Base-by-base conservation (phyloP, 37 sponge, comb jelly and placozoan genomes). In the Ephydatia muelleri region DNA sequence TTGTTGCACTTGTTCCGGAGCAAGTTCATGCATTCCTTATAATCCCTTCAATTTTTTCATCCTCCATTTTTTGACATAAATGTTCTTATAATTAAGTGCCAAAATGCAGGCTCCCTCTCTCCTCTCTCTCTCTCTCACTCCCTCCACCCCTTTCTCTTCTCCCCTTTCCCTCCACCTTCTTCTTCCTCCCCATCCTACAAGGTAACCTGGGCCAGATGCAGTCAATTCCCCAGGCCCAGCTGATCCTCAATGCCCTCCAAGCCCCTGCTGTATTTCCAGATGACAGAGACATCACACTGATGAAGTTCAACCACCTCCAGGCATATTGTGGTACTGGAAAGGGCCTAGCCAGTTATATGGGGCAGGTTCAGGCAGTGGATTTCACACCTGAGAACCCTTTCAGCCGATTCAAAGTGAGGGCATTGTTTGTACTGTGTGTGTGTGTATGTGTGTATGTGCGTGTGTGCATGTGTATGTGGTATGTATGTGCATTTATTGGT, bases 281-380 rank as follows among this genome's bases (percentile, higher is more conserved):
- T 49, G 97, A 96, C 70, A 72, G 95, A 28, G 97, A 98, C 85
- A 49, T 85, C 65, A 81, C 89, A 35, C 43, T 97, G 26, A 90
- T 84, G 83, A 86, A 93, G 77, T 93, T 97, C 73, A 97, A 97
- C 84, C 89, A 93, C 76, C 78, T 97, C 29, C 95, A 93, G 70
- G 94, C 94, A 0, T 88, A 82, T 67, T 76, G 80, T 79, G 86
- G 85, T 0, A 84, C 79, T n/a, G 90, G 84, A 77, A 82, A 89
- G 73, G 99, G 98, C 1, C 68, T 99, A 3, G 82, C 79, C 3
- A 91, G 84, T 72, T 76, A 84, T 32, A 70, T 73, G 66, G 87
- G 90, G 25, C 86, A 91, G 26, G 66, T 64, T 23, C 87, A 87
- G 39, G 36, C 73, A 26, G 88, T 97, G 30, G 86, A 91, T 67